phyloP scores from a whole-genome alignment of 1,140 invertebrate genomes.

The Holotrichia oblita region DNA sequence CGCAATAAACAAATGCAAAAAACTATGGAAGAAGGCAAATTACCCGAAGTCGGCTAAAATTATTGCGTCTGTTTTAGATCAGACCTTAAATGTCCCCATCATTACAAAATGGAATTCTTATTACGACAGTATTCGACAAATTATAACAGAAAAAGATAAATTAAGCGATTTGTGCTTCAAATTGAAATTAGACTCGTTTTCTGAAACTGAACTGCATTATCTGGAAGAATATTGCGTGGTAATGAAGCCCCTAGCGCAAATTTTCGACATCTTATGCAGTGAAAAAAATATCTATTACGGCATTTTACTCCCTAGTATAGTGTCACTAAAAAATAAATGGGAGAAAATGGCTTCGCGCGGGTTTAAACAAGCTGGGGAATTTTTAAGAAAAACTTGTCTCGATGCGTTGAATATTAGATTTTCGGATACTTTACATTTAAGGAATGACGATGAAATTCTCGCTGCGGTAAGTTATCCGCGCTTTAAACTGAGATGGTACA shows the following conservation, averaged over 20 bases:
- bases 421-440: neutral
- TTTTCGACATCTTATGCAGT: neutral
- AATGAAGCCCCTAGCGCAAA: neutral
- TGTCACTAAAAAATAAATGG: constrained; percentile 4
- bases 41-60: neutral
- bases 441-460: neutral
- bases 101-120: neutral
- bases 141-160: constrained; percentile 23
- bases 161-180: neutral
- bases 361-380: neutral
- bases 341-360: neutral
- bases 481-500: constrained; percentile 1
- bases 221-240: constrained; percentile 27
- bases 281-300: constrained; percentile 8
- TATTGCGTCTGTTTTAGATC: neutral
- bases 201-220: neutral
- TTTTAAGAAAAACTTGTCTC: neutral
- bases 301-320: neutral
- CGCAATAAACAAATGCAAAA: neutral
- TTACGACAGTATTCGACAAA: neutral
- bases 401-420: neutral
- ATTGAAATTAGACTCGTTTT: constrained; percentile 8
- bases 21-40: neutral
- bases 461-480: neutral
- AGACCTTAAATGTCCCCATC: neutral